These are phyloP conservation scores for Euschistus heros DNA, from an alignment of 1,140 invertebrate genomes.

Conservation along the genomic window DNA sequence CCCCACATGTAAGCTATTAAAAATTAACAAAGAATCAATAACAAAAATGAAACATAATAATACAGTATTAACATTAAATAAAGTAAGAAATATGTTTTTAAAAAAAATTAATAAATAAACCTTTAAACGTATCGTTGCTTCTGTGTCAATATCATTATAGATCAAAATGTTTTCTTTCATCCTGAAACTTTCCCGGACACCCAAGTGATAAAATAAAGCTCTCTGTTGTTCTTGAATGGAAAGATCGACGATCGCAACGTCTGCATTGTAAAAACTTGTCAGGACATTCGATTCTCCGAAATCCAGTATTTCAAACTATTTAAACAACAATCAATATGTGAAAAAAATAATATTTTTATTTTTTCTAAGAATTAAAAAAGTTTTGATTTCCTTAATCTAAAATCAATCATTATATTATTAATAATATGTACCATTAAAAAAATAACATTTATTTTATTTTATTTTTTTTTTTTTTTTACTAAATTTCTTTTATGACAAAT, in stretches of 20 bases:
- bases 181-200: conserved; percentile 93
- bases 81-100: neutral
- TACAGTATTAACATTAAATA: neutral
- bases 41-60: neutral
- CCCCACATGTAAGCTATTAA: conserved; percentile 68
- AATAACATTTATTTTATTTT: too few species aligned
- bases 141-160: conserved; percentile 80
- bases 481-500: too few species aligned
- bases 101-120: conserved; percentile 42
- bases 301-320: conserved; percentile 75
- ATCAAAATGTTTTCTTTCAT: conserved; percentile 97
- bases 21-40: neutral
- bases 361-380: too few species aligned
- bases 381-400: too few species aligned
- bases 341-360: too few species aligned
- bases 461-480: too few species aligned
- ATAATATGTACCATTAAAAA: too few species aligned
- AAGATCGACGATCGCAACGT: conserved; percentile 93
- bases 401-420: too few species aligned
- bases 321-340: too few species aligned
- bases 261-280: conserved; percentile 90
- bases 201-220: conserved; percentile 91
- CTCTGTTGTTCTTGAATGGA: conserved; percentile 77
- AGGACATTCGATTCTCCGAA: conserved; percentile 76
- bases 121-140: conserved; percentile 73